Conservation (phyloP, 2,888 invertebrate genomes). For the Drosophila eohydei region DNA sequence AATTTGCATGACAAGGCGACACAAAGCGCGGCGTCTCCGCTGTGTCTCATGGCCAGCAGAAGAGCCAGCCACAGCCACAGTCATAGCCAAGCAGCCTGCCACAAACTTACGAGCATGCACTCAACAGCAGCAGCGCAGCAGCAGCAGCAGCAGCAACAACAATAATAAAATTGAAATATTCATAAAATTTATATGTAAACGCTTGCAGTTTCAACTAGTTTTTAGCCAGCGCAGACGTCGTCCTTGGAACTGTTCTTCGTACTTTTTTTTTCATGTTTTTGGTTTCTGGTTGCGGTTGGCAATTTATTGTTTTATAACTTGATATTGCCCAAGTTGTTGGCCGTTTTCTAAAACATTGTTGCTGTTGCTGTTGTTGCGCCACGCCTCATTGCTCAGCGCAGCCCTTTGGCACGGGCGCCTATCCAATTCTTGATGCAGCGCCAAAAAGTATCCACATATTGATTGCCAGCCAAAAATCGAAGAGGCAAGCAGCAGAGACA, state of each 20-base stretch:
- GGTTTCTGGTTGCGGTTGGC: constrained; percentile 38
- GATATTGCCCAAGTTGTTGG: constrained; percentile 54
- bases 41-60: constrained; percentile 71
- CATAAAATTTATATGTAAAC: constrained; percentile 74
- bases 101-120: constrained; percentile 71
- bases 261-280: constrained; percentile 28
- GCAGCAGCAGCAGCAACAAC: constrained; percentile 17
- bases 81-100: constrained; percentile 48
- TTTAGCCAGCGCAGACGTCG: constrained; percentile 22
- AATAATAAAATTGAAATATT: constrained; percentile 39
- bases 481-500: background rate
- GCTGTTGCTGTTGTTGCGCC: constrained; percentile 18
- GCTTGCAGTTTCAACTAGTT: constrained; percentile 55
- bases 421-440: constrained; percentile 64
- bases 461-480: constrained; percentile 60
- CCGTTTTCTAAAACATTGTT: constrained; percentile 35
- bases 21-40: constrained; percentile 63
- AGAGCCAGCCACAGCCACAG: constrained; percentile 24
- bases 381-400: constrained; percentile 62
- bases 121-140: constrained; percentile 16
- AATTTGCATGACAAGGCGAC: constrained; percentile 79
- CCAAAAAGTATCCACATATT: constrained; percentile 71
- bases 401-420: constrained; percentile 37
- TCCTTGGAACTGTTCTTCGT: constrained; percentile 11
- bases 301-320: constrained; percentile 75